Evolutionary conservation across 1,140 invertebrate species (phyloP), one percentile per base, ranked within the genome.

Genomic region (Druon quercuslanigerum): DNA sequence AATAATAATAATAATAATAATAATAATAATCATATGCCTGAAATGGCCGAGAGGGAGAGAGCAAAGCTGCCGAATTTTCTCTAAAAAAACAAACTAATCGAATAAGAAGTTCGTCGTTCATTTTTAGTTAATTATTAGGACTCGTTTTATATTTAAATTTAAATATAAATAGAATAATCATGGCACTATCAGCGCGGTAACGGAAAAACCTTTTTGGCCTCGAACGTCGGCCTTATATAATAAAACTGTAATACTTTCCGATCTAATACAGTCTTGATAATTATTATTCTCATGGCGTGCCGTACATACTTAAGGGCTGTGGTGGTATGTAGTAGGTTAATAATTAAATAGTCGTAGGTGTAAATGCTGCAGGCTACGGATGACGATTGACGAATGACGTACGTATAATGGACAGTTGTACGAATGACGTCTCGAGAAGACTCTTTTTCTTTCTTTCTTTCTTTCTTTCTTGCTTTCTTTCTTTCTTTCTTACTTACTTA

Each of bases 191-290:
- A 84, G 84, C 80, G 84, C 78, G 81, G 79, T 80, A 81, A 75
- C 74, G 79, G 82, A 84, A 74, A 82, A 84, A 78, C 51, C 66
- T 81, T 78, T 66, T 78, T 66, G 71, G 81, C 77, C 76, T 78
- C 82, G n/a, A 87, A 82, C 76, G 81, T 82, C 78, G 82, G 84
- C 78, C 79, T 82, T 75, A 83, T 81, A 83, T 79, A 79, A 83
- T 82, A 86, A 88, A 84, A 84, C 79, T 85, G 78, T 85, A 88
- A 88, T 90, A 88, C 86, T 89, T 88, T 87, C 86, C 85, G 85
- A 89, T 89, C 82, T 80, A 86, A 87, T 88, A 89, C 89, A 90
- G 89, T 90, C 89, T 91, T 87, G 80, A 88, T 83, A 87, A 85
- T 88, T 86, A 85, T 88, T 86, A 82, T 86, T 83, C n/a, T 75